Base-by-base conservation (phyloP, 2,888 invertebrate species). In the Oscheius sp. region DNA sequence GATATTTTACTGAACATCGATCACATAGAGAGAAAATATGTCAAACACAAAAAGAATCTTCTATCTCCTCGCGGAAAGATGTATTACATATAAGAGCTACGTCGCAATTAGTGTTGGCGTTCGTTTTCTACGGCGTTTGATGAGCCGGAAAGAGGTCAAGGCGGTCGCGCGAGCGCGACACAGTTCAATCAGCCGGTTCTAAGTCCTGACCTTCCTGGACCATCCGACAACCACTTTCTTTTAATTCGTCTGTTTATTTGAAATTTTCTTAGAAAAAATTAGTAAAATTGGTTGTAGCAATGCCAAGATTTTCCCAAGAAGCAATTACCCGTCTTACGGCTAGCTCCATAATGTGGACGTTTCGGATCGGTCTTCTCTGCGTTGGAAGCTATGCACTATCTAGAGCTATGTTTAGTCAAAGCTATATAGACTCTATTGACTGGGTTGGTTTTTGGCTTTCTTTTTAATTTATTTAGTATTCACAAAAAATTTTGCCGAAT, bases 61-160 rank as follows among this genome's bases (percentile, higher is more conserved):
- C n/a, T n/a, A n/a, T n/a, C n/a, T n/a, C n/a, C n/a, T n/a, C n/a
- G n/a, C n/a, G n/a, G n/a, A n/a, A n/a, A n/a, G n/a, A n/a, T n/a
- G n/a, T n/a, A n/a, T n/a, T n/a, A n/a, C n/a, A n/a, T n/a, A n/a
- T n/a, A n/a, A n/a, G n/a, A n/a, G n/a, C n/a, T n/a, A n/a, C n/a
- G n/a, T n/a, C n/a, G n/a, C n/a, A n/a, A n/a, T n/a, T n/a, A n/a
- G n/a, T n/a, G n/a, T n/a, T n/a, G n/a, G n/a, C n/a, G n/a, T n/a
- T n/a, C n/a, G n/a, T n/a, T n/a, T n/a, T n/a, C n/a, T n/a, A n/a
- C n/a, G n/a, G n/a, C n/a, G n/a, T n/a, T n/a, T n/a, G n/a, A n/a
- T n/a, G n/a, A n/a, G 53, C 12, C 34, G 55, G 33, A 55, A 34
- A 34, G 55, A 55, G 55, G 55, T 55, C 55, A 55, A 55, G 55